Conservation (phyloP, 2,113 vertebrate species). For the Phalacrocorax brasilianus region DNA sequence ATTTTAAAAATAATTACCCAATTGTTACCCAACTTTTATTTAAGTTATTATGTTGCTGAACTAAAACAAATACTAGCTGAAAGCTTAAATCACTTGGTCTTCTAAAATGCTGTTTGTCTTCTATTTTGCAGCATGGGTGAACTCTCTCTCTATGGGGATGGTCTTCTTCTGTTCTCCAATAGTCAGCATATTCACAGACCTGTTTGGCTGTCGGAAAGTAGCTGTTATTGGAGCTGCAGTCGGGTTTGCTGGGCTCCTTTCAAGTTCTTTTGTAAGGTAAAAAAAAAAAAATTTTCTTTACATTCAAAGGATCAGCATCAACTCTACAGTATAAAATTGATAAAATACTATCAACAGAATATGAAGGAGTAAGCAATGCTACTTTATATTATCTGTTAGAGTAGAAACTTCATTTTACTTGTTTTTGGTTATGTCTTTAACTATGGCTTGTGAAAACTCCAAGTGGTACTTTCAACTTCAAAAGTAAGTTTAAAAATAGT, state of each 20-base stretch:
- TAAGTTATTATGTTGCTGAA: neutral
- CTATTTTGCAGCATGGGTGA: conserved; percentile 86
- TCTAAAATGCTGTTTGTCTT: neutral
- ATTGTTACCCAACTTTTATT: neutral
- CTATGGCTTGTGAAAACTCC: neutral
- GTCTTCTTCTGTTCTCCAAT: conserved; percentile 98
- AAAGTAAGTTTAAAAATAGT: neutral
- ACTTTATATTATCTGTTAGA: neutral
- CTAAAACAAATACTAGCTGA: neutral
- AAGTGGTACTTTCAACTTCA: neutral
- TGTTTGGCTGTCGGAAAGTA: conserved; percentile 87
- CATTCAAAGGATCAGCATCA: too few species aligned
- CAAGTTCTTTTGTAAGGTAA: conserved; percentile 94
- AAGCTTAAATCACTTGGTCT: neutral
- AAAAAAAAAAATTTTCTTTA: neutral
- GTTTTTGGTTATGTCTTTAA: neutral
- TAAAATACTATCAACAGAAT: neutral
- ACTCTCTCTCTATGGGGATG: conserved; percentile 96
- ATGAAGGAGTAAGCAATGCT: neutral
- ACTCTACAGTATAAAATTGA: too few species aligned
- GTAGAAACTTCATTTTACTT: neutral
- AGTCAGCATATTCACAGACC: conserved; percentile 93
- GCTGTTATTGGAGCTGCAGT: conserved; percentile 89
- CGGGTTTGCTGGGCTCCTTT: conserved; percentile 87
- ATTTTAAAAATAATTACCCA: neutral